Conservation (phyloP, 2,113 vertebrate genomes). For the Ancistrus triradiatus region DNA sequence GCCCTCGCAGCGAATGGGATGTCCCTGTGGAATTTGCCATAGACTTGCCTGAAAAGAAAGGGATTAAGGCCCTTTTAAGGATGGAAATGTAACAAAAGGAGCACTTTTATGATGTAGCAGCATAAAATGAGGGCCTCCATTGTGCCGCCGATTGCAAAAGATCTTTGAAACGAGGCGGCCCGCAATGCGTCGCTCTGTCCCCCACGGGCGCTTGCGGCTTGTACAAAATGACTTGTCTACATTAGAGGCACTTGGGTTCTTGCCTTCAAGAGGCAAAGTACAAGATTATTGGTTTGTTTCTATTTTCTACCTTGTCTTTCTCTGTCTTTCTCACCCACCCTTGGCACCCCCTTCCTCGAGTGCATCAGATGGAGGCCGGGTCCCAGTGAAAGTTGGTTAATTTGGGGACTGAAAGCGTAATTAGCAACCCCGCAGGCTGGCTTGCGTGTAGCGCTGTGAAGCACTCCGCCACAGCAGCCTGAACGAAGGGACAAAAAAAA, state of each 20-base stretch:
- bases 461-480: conserved; percentile 66
- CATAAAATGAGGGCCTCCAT: conserved; percentile 90
- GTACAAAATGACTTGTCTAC: conserved; percentile 72
- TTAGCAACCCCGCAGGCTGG: conserved; percentile 93
- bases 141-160: conserved; percentile 83
- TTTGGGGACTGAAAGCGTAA: conserved; percentile 84
- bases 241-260: conserved; percentile 66
- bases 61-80: conserved; percentile 91
- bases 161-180: conserved; percentile 80
- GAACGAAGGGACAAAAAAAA: conserved; percentile 35
- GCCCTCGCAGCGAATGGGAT: conserved; percentile 82
- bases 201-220: conserved; percentile 69
- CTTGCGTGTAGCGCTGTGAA: conserved; percentile 69
- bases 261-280: conserved; percentile 78
- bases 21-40: conserved; percentile 87
- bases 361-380: conserved; percentile 82
- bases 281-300: conserved; percentile 91
- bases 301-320: conserved; percentile 68
- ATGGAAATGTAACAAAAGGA: conserved; percentile 95
- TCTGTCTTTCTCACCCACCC: conserved; percentile 63
- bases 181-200: conserved; percentile 62
- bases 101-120: conserved; percentile 96
- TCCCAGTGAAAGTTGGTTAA: conserved; percentile 95
- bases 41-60: conserved; percentile 83
- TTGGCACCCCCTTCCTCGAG: conserved; percentile 49